Evolutionary conservation across 2,888 invertebrate species (phyloP), one percentile per base, ranked within the genome.

Genomic region (Notodonta ziczac): DNA sequence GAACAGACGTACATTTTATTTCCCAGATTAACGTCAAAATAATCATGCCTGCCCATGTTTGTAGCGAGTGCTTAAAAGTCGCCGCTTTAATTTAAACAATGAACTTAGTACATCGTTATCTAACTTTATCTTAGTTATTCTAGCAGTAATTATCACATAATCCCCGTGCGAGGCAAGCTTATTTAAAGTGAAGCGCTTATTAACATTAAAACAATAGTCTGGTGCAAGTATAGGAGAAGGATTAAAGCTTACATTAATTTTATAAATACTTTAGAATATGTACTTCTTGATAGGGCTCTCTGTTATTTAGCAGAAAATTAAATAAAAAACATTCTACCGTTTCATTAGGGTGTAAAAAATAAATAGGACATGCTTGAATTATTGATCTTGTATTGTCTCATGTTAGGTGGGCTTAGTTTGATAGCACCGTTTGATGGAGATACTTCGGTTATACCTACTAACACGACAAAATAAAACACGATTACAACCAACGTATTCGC

Each of bases 291-390:
- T 48, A 14, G 46, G 5, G 5, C 9, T 51, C 24, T 51, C 35
- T 14, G 14, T 12, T 48, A 5, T n/a, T 76, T 51, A 40, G 32
- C 16, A 55, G 51, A 44, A 55, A n/a, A n/a, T n/a, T 63, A 48
- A 57, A 76, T 77, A 56, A 80, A 74, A 65, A 61, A 65, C 86
- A 84, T 86, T 84, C 79, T 40, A 40, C 40, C 40, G 0, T 40
- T 40, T 40, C 7, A 40, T 9, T 40, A 40, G 6, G 0, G 8
- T 9, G 40, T 8, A 4, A 8, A 40, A 7, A 2, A 24, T 24
- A 24, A 24, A 24, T 24, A 24, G 24, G 24, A 24, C 24, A 24
- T 24, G 24, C 24, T 24, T 2, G 24, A 24, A 24, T 24, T 24
- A 24, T 24, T 1, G 1, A 24, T 24, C 24, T 24, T 24, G 24